These are phyloP conservation scores for Vanessa cardui DNA, from an alignment of 2,888 invertebrate genomes.

Conservation along the genomic window DNA sequence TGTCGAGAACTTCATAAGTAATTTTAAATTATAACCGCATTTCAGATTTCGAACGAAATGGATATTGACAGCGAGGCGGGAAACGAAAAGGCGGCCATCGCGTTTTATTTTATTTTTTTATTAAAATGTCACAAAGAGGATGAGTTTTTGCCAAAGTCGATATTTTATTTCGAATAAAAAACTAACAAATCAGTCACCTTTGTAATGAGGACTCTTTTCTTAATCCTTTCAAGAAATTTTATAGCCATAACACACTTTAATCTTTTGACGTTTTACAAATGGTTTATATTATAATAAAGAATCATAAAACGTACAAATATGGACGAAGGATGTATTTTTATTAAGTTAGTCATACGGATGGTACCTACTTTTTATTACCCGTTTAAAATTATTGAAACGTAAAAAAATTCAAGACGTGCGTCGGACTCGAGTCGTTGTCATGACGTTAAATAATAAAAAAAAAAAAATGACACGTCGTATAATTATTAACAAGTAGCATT, in stretches of 20 bases:
- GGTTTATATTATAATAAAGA: slow-evolving; percentile 27
- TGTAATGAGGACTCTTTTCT: slow-evolving; percentile 29
- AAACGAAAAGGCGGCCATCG: slow-evolving; percentile 61
- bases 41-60: slow-evolving; percentile 43
- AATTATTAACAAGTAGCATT: slow-evolving; percentile 39
- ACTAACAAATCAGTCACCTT: slow-evolving; percentile 36
- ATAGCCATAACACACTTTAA: slow-evolving; percentile 31
- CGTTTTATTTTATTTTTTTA: slow-evolving; percentile 60
- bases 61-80: slow-evolving; percentile 65
- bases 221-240: slow-evolving; percentile 34
- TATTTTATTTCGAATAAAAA: slow-evolving; percentile 43
- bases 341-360: slow-evolving; percentile 15
- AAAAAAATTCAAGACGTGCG: slow-evolving; percentile 14
- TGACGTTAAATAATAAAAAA: slow-evolving; percentile 10
- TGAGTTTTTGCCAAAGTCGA: slow-evolving; percentile 55
- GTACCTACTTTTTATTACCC: slow-evolving; percentile 23
- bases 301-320: slow-evolving; percentile 30
- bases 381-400: slow-evolving; percentile 13
- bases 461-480: slow-evolving; percentile 15
- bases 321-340: slow-evolving; percentile 19
- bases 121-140: slow-evolving; percentile 54
- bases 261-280: slow-evolving; percentile 35
- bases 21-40: slow-evolving; percentile 22
- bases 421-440: slow-evolving; percentile 10
- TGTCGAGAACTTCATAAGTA: slow-evolving; percentile 10